These are phyloP conservation scores for Grantiella picta DNA, from an alignment of 2,113 vertebrate genomes.

Conservation along the genomic window DNA sequence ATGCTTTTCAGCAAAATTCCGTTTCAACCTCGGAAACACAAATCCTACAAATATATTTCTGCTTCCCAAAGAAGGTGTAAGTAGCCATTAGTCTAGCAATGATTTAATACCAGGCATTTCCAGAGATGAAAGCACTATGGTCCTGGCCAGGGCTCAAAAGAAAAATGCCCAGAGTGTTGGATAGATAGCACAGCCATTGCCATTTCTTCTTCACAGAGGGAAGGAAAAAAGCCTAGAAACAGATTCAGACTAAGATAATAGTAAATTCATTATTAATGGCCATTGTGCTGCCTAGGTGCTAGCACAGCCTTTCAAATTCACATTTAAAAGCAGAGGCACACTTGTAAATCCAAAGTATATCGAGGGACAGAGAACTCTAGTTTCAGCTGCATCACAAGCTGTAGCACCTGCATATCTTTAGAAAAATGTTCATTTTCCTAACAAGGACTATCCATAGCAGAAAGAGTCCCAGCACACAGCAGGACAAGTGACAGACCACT, in stretches of 20 bases:
- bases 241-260: slow-evolving; percentile 7
- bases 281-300: background rate
- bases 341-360: background rate
- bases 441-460: background rate
- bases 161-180: background rate
- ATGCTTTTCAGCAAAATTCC: background rate
- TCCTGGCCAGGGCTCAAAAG: background rate
- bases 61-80: background rate
- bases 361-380: background rate
- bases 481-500: background rate
- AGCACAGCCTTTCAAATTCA: background rate
- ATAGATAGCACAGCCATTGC: background rate
- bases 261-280: slow-evolving; percentile 1
- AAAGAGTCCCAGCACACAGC: background rate
- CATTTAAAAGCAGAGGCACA: background rate
- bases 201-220: background rate
- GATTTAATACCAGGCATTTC: background rate
- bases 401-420: background rate
- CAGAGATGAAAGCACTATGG: background rate
- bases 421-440: background rate
- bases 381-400: background rate
- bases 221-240: background rate
- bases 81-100: background rate
- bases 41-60: background rate
- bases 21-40: background rate